Evolutionary conservation across 2,888 invertebrate genomes (phyloP).

Genomic region (Silvanus unidentatus): DNA sequence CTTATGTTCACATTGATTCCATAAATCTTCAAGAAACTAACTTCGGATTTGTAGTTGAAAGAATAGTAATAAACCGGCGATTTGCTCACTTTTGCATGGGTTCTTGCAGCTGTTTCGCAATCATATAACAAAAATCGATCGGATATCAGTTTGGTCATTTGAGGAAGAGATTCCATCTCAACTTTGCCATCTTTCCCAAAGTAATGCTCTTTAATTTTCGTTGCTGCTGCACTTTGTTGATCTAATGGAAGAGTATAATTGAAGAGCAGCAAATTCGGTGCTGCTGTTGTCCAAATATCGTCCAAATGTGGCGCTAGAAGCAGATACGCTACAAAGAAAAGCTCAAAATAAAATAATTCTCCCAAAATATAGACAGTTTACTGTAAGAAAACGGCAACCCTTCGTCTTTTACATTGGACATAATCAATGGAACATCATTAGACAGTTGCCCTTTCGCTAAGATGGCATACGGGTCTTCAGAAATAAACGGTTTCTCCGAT

Average conservation of each 20-base stretch:
- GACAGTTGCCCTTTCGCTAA: slow-evolving; percentile 13
- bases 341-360: not conserved
- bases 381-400: not conserved
- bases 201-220: not conserved
- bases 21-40: not conserved
- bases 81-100: not conserved
- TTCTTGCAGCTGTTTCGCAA: not conserved
- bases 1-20: no score
- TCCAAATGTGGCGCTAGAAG: slow-evolving; percentile 13
- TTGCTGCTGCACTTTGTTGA: not conserved
- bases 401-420: not conserved
- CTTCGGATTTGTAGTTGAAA: not conserved
- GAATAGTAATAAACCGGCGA: slow-evolving; percentile 1
- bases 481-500: slow-evolving; percentile 27
- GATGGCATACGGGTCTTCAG: slow-evolving; percentile 33
- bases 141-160: slow-evolving; percentile 1
- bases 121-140: not conserved
- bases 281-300: slow-evolving; percentile 16
- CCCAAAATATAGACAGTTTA: slow-evolving; percentile 1
- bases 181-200: not conserved
- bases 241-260: not conserved
- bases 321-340: not conserved
- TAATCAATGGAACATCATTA: not conserved
- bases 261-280: slow-evolving; percentile 13
- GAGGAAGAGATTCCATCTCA: no score